These are phyloP conservation scores for Hyphantria cunea DNA, from an alignment of 1,140 invertebrate genomes.

Conservation along the genomic window DNA sequence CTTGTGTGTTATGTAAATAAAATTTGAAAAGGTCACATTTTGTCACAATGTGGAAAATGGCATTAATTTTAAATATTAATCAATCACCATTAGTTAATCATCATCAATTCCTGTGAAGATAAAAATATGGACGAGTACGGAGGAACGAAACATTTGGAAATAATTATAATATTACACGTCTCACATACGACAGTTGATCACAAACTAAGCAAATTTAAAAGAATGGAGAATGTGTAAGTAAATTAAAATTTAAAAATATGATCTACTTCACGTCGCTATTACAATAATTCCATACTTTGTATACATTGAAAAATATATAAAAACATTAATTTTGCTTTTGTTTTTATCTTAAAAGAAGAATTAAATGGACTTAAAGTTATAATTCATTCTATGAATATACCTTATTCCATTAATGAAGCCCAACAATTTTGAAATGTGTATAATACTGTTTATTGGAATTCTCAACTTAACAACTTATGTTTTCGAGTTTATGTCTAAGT, in stretches of 20 bases:
- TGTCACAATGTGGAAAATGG: slow-evolving; percentile 74
- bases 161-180: too few relatives aligned
- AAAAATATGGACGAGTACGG: slow-evolving; percentile 71
- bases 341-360: not conserved
- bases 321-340: not conserved
- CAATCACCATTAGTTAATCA: slow-evolving; percentile 46
- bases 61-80: slow-evolving; percentile 50
- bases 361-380: too few relatives aligned
- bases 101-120: slow-evolving; percentile 78
- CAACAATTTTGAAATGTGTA: too few relatives aligned
- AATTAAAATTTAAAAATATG: too few relatives aligned
- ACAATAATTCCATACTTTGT: too few relatives aligned
- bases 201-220: not conserved
- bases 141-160: not conserved
- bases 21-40: slow-evolving; percentile 57
- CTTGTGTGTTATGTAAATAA: slow-evolving; percentile 8
- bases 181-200: too few relatives aligned
- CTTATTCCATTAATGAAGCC: too few relatives aligned
- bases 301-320: too few relatives aligned
- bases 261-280: not conserved
- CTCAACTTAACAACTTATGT: too few relatives aligned
- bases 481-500: not conserved
- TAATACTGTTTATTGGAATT: too few relatives aligned
- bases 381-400: too few relatives aligned
- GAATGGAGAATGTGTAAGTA: not conserved